Evolutionary conservation across 2,113 vertebrate genomes (phyloP), one percentile per base, ranked within the genome.

Genomic region (Fregata magnificens): DNA sequence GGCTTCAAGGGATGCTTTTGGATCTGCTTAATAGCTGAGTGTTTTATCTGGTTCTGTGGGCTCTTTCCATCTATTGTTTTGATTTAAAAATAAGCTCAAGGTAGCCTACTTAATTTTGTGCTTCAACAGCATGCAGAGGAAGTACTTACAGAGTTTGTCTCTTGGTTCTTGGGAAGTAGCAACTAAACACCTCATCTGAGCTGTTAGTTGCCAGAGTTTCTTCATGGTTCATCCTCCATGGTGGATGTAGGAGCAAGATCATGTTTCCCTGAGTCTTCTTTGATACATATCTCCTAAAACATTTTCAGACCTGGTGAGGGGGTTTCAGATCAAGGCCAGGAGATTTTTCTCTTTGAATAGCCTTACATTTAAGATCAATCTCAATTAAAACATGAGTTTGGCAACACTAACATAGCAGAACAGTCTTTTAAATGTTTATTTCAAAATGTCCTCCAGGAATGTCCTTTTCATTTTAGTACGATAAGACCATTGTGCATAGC

Each of bases 401-500:
- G 21, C 25, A 58, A n/a, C 22, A 19, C 11, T 66, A 49, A 49
- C 11, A 22, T 32, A 67, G 16, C 15, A 72, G 38, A 72, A 69
- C 17, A 49, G 25, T 58, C 21, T 80, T 84, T 79, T 58, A 71
- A 86, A 71, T 44, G 10, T 76, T 93, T 93, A 73, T 80, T 91
- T 61, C 9, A 72, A 87, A 80, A 72, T 26, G 5, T 38, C 32
- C 9, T 40, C 73, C 24, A 82, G n/a, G 24, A 93, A 44, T 18
- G 10, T 40, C 15, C 4, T 83, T 92, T 62, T 42, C 2, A 13
- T 45, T 81, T 88, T 62, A 72, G 10, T 59, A n/a, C 5, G 3
- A 10, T 50, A 40, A 61, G 8, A 67, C 4, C 8, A 20, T 10
- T 1, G 0, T 32, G 24, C 5, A 81, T 21, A 70, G 6, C 1